phyloP scores from a whole-genome alignment of 2,797 vertebrate genomes.

The Ctenopoma multispine region DNA sequence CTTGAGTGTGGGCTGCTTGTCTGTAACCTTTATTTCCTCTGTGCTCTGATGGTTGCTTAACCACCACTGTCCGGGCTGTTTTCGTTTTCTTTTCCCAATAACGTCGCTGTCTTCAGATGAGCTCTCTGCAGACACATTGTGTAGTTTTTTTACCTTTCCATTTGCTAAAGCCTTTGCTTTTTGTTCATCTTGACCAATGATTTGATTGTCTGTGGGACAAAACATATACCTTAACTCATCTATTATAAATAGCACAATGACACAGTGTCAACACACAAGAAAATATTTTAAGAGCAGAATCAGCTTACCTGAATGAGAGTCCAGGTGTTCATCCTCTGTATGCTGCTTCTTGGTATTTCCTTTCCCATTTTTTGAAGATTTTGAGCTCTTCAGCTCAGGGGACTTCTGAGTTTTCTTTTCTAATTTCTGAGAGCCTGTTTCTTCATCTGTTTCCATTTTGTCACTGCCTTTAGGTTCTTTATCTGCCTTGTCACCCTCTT shows the following conservation, averaged over 20 bases:
- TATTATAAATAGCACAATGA: neutral
- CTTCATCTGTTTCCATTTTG: conserved; percentile 2
- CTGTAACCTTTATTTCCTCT: conserved; percentile 18
- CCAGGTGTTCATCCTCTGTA: neutral
- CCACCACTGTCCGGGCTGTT: conserved; percentile 66
- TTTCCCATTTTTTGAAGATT: conserved; percentile 33
- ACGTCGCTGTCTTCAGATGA: conserved; percentile 29
- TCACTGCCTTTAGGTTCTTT: conserved; percentile 11
- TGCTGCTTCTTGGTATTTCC: conserved; percentile 31
- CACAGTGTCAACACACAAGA: neutral
- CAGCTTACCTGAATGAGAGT: conserved; percentile 43
- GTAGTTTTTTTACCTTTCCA: conserved; percentile 17
- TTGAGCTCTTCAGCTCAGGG: conserved; percentile 20
- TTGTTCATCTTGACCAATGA: conserved; percentile 1
- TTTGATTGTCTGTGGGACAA: conserved; percentile 28
- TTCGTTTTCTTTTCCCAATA: conserved; percentile 67
- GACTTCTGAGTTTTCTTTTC: conserved; percentile 31
- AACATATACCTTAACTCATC: neutral
- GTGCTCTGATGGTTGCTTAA: conserved; percentile 8
- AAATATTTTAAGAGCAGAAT: neutral
- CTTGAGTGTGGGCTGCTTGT: conserved; percentile 8
- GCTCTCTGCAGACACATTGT: conserved; percentile 10
- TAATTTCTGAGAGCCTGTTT: neutral
- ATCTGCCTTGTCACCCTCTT: conserved; percentile 23
- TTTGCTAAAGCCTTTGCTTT: neutral